Percentiles rank a stretch among this genome's conserved stretches.
These are phyloP conservation scores for Syngnathus scovelli DNA, from an alignment of 2,113 vertebrate species.

Conservation along the genomic window DNA sequence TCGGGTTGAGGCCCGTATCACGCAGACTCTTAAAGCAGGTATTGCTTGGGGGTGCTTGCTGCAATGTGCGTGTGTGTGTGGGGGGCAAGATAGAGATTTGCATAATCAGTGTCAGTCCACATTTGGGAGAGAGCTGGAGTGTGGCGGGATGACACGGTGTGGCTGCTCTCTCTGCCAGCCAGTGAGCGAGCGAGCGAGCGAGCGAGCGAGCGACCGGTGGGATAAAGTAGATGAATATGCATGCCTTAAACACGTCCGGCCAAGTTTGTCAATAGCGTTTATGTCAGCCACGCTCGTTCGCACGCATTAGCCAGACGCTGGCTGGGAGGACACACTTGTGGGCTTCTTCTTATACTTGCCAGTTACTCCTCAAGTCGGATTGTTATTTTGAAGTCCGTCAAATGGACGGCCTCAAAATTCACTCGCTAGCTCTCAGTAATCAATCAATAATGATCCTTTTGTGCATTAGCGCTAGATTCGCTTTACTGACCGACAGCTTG, in stretches of 20 bases:
- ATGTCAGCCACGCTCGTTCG: constrained; percentile 65
- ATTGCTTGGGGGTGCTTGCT: constrained; percentile 26
- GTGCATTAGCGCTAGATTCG: no score
- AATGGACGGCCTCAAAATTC: no score
- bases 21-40: constrained; percentile 70
- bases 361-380: neutral
- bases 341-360: constrained; percentile 9
- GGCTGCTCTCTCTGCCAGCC: constrained; percentile 30
- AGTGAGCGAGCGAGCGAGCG: constrained; percentile 4
- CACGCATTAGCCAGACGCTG: constrained; percentile 57
- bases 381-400: neutral
- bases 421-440: no score
- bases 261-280: constrained; percentile 75
- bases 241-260: constrained; percentile 69
- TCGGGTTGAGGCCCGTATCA: constrained; percentile 53
- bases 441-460: no score
- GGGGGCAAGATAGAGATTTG: constrained; percentile 75
- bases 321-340: constrained; percentile 42
- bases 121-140: constrained; percentile 72
- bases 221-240: constrained; percentile 73
- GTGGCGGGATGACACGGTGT: constrained; percentile 71
- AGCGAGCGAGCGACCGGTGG: constrained; percentile 53
- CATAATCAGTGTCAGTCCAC: constrained; percentile 81
- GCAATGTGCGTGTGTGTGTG: constrained; percentile 31
- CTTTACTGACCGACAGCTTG: no score